Evolutionary conservation across 2,888 invertebrate genomes (phyloP), one percentile per base, ranked within the genome.

Genomic region (Ectropis crepuscularia): DNA sequence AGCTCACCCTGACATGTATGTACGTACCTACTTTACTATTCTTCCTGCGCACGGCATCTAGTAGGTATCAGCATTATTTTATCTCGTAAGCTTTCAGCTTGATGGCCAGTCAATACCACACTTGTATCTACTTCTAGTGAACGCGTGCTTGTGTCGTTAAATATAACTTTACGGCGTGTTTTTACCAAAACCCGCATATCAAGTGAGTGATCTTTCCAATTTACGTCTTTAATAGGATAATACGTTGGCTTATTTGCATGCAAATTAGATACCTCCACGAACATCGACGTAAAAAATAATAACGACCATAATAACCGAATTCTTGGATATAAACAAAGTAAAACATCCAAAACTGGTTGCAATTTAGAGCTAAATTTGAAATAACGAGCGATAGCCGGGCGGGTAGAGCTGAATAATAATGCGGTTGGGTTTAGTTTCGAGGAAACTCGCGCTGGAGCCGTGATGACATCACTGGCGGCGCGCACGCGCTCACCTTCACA

Each of bases 391-490:
- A 86, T 84, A 84, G 81, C 80, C 71, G 74, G 81, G 76, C 79
- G 78, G 81, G 73, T 75, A 70, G 72, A 67, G 76, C 76, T 74
- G 84, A 88, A 89, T 89, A 89, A 87, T 86, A 90, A 90, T 85
- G 80, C 74, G 77, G 80, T 74, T 75, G 81, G 80, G 83, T 79
- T 88, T 80, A 85, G 84, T 81, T 91, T 90, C 90, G 87, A 85
- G 84, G 90, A 92, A 91, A 77, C 78, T 76, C 76, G 80, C 86
- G 87, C 83, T 85, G 76, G 81, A 82, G 79, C 74, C 69, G 70
- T 64, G 88, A 89, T 91, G 91, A 90, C 88, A 88, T 91, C 90
- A 91, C 79, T 75, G 75, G 77, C 76, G 74, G 70, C 67, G 73
- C 76, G 72, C 77, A 81, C 86, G 77, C 80, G 85, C 80, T 90